These are phyloP conservation scores for Atta colombica DNA, from an alignment of 1,140 invertebrate species.

Conservation along the genomic window DNA sequence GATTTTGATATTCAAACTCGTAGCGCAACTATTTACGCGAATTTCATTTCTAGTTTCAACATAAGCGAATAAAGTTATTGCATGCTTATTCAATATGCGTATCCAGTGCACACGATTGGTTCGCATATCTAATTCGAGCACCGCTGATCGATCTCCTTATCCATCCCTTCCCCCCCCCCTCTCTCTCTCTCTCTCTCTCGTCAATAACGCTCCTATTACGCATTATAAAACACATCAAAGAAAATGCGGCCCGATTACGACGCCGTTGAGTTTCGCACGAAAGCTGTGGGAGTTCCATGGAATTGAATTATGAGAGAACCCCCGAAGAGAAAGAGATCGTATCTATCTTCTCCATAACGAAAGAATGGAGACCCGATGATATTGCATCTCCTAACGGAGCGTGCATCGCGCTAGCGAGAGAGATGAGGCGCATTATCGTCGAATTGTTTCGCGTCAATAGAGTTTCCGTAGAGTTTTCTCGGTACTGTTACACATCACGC, in stretches of 20 bases:
- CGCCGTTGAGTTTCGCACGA: constrained; percentile 67
- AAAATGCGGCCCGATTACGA: constrained; percentile 67
- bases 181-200: no score
- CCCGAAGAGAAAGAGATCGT: constrained; percentile 66
- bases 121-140: constrained; percentile 13
- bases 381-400: constrained; percentile 70
- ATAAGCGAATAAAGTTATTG: constrained; percentile 2
- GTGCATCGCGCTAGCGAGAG: constrained; percentile 29
- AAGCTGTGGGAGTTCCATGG: constrained; percentile 68
- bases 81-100: constrained; percentile 28
- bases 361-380: constrained; percentile 64
- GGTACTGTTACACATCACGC: constrained; percentile 34
- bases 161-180: background rate
- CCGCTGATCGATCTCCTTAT: constrained; percentile 48
- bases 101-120: background rate
- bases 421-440: constrained; percentile 63
- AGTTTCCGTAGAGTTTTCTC: constrained; percentile 53
- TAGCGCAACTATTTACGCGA: background rate
- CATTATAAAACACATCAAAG: constrained; percentile 48
- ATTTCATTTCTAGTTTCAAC: constrained; percentile 6
- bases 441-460: constrained; percentile 53
- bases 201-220: constrained; percentile 32
- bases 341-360: constrained; percentile 67
- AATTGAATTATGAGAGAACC: constrained; percentile 77
- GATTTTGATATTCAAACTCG: background rate